Percentiles rank a stretch among this genome's conserved stretches.
Conservation (phyloP, 2,888 invertebrate genomes). For the Philaethria dido region DNA sequence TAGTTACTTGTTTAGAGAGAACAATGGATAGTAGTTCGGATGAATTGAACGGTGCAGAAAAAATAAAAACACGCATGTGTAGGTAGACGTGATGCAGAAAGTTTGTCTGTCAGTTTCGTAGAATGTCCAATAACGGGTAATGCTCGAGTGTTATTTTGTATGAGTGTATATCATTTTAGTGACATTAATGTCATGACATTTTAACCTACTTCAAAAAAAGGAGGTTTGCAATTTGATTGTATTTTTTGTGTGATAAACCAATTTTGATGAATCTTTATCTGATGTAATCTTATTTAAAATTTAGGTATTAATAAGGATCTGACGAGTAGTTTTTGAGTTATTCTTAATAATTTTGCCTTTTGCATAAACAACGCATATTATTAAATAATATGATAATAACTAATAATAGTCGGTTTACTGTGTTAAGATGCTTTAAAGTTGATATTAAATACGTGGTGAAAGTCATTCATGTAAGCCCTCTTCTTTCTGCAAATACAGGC, state of each 20-base stretch:
- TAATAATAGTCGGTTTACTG: too few species aligned
- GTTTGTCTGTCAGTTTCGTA: neutral
- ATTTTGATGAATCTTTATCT: too few species aligned
- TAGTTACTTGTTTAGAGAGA: conserved; percentile 26
- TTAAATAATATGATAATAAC: too few species aligned
- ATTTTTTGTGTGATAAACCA: too few species aligned
- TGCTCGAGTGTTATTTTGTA: neutral
- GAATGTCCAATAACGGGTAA: neutral
- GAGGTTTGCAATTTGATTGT: too few species aligned
- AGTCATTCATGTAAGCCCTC: neutral
- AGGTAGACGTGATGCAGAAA: neutral
- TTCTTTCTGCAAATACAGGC: neutral
- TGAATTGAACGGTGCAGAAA: conserved; percentile 14
- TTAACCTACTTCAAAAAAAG: too few species aligned
- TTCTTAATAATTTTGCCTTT: too few species aligned
- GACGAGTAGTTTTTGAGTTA: too few species aligned
- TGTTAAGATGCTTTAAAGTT: neutral
- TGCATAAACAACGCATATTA: too few species aligned
- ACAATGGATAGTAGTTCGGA: conserved; percentile 14
- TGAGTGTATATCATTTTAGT: neutral
- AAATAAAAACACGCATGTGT: conserved; percentile 7
- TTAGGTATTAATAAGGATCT: too few species aligned
- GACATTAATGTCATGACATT: neutral
- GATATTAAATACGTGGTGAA: neutral
- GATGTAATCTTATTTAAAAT: too few species aligned